Base-by-base conservation (phyloP, 2,888 invertebrate genomes). In the Pammene fasciana region DNA sequence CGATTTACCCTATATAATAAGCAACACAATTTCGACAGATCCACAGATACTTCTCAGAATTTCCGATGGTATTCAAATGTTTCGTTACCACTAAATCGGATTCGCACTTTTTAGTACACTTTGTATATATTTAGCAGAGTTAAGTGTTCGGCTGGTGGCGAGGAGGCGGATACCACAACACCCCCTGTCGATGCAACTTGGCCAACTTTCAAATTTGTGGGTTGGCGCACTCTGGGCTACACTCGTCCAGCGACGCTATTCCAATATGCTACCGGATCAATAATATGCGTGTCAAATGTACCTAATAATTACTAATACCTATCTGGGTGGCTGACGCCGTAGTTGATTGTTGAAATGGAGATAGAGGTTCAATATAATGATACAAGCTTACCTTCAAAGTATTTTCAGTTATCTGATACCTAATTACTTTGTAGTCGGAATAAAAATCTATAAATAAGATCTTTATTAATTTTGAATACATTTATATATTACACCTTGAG, bases 201-300 rank as follows among this genome's bases (percentile, higher is more conserved):
- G 89, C 89, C 81, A 88, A 87, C 85, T 88, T 86, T 90, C 89
- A 89, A 90, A 87, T 86, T 85, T 90, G 89, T 84, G 89, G 88
- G 87, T 89, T 90, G 89, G 89, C 89, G 77, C 87, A 85, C 84
- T 83, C 81, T 78, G 77, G 78, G 72, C 78, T 77, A 43, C 59
- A 36, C 64, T 65, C 70, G 64, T 67, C 52, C 56, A 71, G 67
- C 60, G 34, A 46, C 60, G 72, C 72, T 71, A 76, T 75, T 62
- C 73, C 74, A 77, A 75, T 75, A 76, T 78, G 73, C 75, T 75
- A 74, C 64, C 16, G 18, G 45, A 50, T 62, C 57, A 45, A 52
- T n/a, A 57, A 64, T 50, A 57, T 36, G 38, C 13, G 34, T 60
- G 26, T 14, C 18, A 16, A 6, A 18, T 50, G 10, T 46, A 38